Conservation (phyloP, 2,797 vertebrate species). For the Myripristis murdjan region DNA sequence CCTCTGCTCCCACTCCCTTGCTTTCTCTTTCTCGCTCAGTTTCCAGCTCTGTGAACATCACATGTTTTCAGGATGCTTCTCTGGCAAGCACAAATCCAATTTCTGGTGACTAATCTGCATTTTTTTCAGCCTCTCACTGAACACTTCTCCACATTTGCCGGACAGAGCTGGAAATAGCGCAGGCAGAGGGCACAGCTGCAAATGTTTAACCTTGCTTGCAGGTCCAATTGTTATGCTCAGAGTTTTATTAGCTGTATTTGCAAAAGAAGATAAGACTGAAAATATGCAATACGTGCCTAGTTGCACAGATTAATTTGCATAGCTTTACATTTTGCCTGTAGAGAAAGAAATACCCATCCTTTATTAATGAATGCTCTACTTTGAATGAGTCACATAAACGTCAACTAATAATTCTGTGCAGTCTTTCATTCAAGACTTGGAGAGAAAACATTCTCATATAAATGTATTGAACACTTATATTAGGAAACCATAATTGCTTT, state of each 20-base stretch:
- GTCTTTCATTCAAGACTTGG: constrained; percentile 3
- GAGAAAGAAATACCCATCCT: constrained; percentile 28
- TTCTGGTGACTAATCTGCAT: constrained; percentile 70
- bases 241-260: constrained; percentile 57
- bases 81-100: constrained; percentile 64
- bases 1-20: constrained; percentile 47
- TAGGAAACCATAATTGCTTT: neutral
- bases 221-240: constrained; percentile 58
- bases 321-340: constrained; percentile 37
- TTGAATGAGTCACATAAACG: constrained; percentile 16
- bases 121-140: constrained; percentile 47
- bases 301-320: constrained; percentile 53
- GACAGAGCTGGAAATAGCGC: constrained; percentile 41
- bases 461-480: neutral
- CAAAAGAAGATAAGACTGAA: constrained; percentile 40
- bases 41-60: constrained; percentile 46
- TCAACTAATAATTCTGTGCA: neutral
- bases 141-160: constrained; percentile 50
- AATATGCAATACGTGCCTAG: constrained; percentile 31
- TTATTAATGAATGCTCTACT: constrained; percentile 30
- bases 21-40: constrained; percentile 22
- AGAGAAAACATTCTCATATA: constrained; percentile 12
- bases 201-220: constrained; percentile 67
- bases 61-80: constrained; percentile 52
- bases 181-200: constrained; percentile 64